Evolutionary conservation across 2,797 vertebrate species (phyloP).

Genomic region (Huso huso): DNA sequence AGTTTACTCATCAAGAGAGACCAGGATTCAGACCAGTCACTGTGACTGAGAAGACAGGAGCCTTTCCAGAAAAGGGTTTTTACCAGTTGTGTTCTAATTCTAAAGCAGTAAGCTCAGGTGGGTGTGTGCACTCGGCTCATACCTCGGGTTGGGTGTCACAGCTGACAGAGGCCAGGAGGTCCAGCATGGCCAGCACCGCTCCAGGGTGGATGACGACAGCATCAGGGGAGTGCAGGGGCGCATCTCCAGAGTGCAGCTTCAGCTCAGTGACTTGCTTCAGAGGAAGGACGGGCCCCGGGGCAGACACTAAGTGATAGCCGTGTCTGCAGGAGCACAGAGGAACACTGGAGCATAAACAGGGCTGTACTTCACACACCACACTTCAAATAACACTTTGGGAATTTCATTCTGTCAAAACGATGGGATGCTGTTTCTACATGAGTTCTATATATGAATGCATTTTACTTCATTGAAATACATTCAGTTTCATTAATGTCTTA

Average conservation of each 20-base stretch:
- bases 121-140: constrained; percentile 29
- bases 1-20: no score
- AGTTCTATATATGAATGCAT: no score
- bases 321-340: constrained; percentile 57
- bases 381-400: no score
- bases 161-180: constrained; percentile 84
- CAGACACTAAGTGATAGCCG: constrained; percentile 74
- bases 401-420: no score
- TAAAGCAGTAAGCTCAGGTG: no score
- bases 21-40: no score
- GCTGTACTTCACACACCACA: background rate
- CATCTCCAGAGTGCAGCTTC: constrained; percentile 65
- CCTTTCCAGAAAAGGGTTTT: no score
- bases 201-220: constrained; percentile 90
- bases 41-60: no score
- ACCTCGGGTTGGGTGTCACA: constrained; percentile 87
- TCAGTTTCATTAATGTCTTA: no score
- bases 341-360: background rate
- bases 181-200: constrained; percentile 84
- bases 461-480: no score
- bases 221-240: constrained; percentile 60
- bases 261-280: constrained; percentile 71
- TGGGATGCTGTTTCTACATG: no score
- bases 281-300: constrained; percentile 60
- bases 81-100: no score